Base-by-base conservation (phyloP, 2,113 vertebrate species). In the Elephas maximus region DNA sequence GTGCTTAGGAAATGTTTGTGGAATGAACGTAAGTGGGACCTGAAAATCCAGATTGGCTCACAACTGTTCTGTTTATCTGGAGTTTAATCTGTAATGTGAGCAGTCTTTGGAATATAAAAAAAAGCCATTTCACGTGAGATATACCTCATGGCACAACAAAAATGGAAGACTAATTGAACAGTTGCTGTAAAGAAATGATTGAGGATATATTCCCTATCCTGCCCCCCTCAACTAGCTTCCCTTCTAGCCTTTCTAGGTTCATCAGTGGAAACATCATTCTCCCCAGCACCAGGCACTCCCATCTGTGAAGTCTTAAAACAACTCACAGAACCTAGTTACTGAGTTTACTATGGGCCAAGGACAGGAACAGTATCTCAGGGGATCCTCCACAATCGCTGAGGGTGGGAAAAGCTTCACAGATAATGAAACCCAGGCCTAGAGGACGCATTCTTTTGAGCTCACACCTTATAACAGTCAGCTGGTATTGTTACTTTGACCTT, bases 401-500 rank as follows among this genome's bases (percentile, higher is more conserved):
- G 0, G 5, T 6, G 24, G 37, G 26, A 51, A 28, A 48, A 23
- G 28, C 48, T 4, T 65, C 30, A 21, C 48, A 20, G 82, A 28
- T 26, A 9, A 44, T 9, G 74, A 60, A 28, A 14, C 23, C 14
- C 12, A 57, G 57, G 11, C 67, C 30, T 9, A 26, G 1, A 33
- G n/a, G 81, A 28, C 0, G 0, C 0, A 6, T 7, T 18, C 1
- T 2, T 60, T 53, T 4, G n/a, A 92, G 30, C 26, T 79, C 33
- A 23, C 62, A 18, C 33, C 37, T 48, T 11, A 7, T 1, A 5
- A n/a, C 8, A 6, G 28, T 14, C 48, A 17, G 1, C 2, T 26
- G 57, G 26, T n/a, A 11, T 8, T 28, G 18, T 41, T 20, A 17
- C 85, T 79, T 4, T 23, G 20, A 23, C 73, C 37, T 41, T 37